phyloP scores from a whole-genome alignment of 2,888 invertebrate genomes.

The Polydrusus pterygomalis region DNA sequence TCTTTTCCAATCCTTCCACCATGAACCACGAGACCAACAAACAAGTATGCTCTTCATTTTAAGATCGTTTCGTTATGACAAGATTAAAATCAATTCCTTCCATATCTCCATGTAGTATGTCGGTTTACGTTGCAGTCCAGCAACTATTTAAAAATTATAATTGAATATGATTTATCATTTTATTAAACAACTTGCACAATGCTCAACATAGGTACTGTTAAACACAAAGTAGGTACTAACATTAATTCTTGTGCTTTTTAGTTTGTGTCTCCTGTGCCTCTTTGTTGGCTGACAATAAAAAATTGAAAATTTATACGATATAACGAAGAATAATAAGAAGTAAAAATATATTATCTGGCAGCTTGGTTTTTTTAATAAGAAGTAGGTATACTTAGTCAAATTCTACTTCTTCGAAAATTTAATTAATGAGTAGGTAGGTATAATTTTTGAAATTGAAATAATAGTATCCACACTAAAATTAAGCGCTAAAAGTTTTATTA shows the following conservation, averaged over 20 bases:
- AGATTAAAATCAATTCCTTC: conserved; percentile 39
- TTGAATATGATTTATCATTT: conserved; percentile 51
- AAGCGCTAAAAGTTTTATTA: too few relatives aligned
- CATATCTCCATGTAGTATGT: conserved; percentile 42
- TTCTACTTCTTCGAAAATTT: too few relatives aligned
- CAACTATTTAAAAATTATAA: conserved; percentile 43
- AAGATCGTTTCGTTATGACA: too few relatives aligned
- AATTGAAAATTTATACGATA: too few relatives aligned
- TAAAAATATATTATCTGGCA: too few relatives aligned
- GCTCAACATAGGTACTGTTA: conserved; percentile 38
- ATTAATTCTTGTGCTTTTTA: not conserved
- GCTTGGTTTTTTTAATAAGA: too few relatives aligned
- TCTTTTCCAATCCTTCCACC: not conserved
- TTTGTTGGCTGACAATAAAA: not conserved
- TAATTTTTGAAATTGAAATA: too few relatives aligned
- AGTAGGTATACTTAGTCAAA: too few relatives aligned
- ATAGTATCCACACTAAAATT: too few relatives aligned
- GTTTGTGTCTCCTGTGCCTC: not conserved
- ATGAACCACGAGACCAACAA: conserved; percentile 9
- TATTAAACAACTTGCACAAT: conserved; percentile 39
- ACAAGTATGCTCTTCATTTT: conserved; percentile 30
- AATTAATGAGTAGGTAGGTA: too few relatives aligned
- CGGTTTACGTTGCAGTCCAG: conserved; percentile 39
- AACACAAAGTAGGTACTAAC: conserved; percentile 20
- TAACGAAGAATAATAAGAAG: too few relatives aligned